A percentile compares a stretch with the other conserved stretches of the same genome.
Evolutionary conservation across 1,140 invertebrate species (phyloP).

Genomic region (Monochamus saltuarius): DNA sequence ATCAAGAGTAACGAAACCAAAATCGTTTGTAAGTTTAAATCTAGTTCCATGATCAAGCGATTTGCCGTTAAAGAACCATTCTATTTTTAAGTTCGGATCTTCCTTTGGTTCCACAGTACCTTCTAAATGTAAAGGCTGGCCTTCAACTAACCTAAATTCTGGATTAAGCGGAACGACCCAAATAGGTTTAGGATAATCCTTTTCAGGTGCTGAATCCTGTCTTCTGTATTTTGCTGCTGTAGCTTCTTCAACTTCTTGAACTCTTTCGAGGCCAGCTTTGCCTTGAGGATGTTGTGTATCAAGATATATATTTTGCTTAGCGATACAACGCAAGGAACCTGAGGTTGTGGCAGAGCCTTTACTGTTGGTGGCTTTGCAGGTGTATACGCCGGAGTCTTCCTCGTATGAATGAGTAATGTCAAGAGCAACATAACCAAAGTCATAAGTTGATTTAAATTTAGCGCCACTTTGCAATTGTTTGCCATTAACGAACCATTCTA

Average conservation of each 20-base stretch:
- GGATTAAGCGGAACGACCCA: constrained; percentile 81
- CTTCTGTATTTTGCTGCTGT: constrained; percentile 68
- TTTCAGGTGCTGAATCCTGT: constrained; percentile 66
- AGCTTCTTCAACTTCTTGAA: constrained; percentile 80
- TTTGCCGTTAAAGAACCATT: constrained; percentile 94
- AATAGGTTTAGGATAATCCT: constrained; percentile 80
- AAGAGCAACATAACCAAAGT: constrained; percentile 85
- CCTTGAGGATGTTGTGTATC: constrained; percentile 92
- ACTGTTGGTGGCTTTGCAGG: constrained; percentile 87
- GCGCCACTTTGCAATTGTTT: constrained; percentile 77
- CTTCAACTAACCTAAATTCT: constrained; percentile 85
- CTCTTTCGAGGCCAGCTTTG: constrained; percentile 78
- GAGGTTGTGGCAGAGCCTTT: constrained; percentile 87
- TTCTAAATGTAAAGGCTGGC: constrained; percentile 87
- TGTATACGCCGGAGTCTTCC: constrained; percentile 89
- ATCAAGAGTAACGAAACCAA: constrained; percentile 90
- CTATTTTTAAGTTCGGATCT: constrained; percentile 92
- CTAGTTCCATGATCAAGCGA: constrained; percentile 78
- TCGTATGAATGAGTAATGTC: constrained; percentile 80
- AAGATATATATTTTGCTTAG: constrained; percentile 75
- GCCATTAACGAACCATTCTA: constrained; percentile 89
- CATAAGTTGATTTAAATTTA: constrained; percentile 81
- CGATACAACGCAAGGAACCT: constrained; percentile 79
- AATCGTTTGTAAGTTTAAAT: constrained; percentile 87
- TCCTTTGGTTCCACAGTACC: constrained; percentile 93